Evolutionary conservation across 2,888 invertebrate species (phyloP).

Genomic region (Sphinx pinastri): DNA sequence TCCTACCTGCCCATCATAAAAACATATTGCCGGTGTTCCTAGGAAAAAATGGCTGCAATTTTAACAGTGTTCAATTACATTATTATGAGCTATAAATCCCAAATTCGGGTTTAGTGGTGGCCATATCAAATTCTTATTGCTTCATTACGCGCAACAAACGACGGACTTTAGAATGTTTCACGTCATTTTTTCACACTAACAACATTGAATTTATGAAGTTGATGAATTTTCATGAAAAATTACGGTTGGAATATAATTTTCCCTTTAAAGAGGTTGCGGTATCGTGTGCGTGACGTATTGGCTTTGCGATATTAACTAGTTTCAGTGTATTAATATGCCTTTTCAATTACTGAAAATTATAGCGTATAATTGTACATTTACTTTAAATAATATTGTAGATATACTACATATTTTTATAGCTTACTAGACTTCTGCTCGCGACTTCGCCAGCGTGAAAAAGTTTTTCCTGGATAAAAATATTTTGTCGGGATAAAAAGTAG

Average conservation of each 20-base stretch:
- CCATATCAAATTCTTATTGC: constrained; percentile 49
- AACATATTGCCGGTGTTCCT: constrained; percentile 43
- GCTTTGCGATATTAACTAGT: too few species aligned
- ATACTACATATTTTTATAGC: too few species aligned
- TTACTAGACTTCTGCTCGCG: too few species aligned
- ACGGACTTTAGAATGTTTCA: constrained; percentile 34
- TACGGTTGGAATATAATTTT: neutral
- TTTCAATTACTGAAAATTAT: too few species aligned
- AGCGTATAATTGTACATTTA: too few species aligned
- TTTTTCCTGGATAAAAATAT: too few species aligned
- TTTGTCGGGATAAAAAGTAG: too few species aligned
- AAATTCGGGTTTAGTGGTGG: constrained; percentile 43
- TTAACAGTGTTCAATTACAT: constrained; percentile 46
- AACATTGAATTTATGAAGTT: constrained; percentile 18
- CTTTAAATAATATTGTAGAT: too few species aligned
- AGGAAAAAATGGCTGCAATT: constrained; percentile 43
- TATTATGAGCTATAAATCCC: constrained; percentile 47
- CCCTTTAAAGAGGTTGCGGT: neutral
- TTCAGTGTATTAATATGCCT: too few species aligned
- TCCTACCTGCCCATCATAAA: constrained; percentile 39
- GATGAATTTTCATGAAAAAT: constrained; percentile 17
- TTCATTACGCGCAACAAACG: constrained; percentile 45
- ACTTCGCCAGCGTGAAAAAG: too few species aligned
- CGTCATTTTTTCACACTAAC: constrained; percentile 25
- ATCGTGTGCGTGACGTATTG: neutral